Conservation (phyloP, 2,888 invertebrate species). For the Drosophila cyrtoloma region DNA sequence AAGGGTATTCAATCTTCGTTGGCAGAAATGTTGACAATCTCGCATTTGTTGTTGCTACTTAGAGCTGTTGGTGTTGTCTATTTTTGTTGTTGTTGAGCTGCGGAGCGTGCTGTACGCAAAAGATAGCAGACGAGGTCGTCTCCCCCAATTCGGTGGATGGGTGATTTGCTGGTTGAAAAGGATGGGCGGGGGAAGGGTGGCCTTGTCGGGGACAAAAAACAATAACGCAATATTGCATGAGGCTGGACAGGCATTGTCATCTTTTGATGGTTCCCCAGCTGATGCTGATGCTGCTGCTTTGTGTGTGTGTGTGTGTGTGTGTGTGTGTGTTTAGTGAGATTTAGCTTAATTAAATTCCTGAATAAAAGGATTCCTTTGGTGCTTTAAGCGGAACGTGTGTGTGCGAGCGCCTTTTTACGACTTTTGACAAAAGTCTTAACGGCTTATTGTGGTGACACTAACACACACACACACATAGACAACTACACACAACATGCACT, state of each 20-base stretch:
- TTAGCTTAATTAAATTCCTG: slow-evolving; percentile 76
- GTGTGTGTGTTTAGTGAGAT: slow-evolving; percentile 64
- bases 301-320: background rate
- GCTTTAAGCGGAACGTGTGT: slow-evolving; percentile 48
- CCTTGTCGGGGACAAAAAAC: slow-evolving; percentile 52
- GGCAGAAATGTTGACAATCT: background rate
- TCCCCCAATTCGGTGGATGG: slow-evolving; percentile 7
- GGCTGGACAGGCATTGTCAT: slow-evolving; percentile 64
- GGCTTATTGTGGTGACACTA: slow-evolving; percentile 56
- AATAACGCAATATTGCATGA: slow-evolving; percentile 71
- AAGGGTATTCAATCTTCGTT: slow-evolving; percentile 27
- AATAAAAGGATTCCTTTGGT: slow-evolving; percentile 71
- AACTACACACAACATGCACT: background rate
- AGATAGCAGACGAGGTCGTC: slow-evolving; percentile 54
- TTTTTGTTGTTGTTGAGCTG: slow-evolving; percentile 20
- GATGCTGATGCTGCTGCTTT: slow-evolving; percentile 20
- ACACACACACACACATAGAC: slow-evolving; percentile 11
- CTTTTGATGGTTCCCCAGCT: slow-evolving; percentile 56
- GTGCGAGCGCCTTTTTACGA: slow-evolving; percentile 49
- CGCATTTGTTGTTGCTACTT: slow-evolving; percentile 26
- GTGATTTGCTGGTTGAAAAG: background rate
- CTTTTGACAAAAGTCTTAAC: slow-evolving; percentile 77
- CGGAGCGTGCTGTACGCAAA: slow-evolving; percentile 54
- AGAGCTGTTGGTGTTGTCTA: slow-evolving; percentile 3
- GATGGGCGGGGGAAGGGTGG: slow-evolving; percentile 4